A percentile compares a stretch with the other conserved stretches of the same genome.
phyloP scores from a whole-genome alignment of 2,113 vertebrate species.

The Platycercus adscitus region DNA sequence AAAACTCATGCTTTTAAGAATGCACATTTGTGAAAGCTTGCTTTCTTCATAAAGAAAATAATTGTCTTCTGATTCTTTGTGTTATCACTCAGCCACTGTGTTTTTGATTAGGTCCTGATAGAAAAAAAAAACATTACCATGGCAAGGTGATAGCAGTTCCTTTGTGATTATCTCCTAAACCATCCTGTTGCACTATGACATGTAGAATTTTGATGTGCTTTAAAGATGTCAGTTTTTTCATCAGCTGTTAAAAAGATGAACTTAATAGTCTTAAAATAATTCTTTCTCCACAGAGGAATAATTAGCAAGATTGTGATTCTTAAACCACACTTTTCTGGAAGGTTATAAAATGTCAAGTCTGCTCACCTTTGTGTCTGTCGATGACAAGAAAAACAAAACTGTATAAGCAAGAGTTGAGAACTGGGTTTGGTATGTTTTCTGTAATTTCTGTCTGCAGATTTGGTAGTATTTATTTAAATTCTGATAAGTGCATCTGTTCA shows the following conservation, averaged over 20 bases:
- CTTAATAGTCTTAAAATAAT: background rate
- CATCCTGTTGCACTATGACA: background rate
- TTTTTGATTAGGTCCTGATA: background rate
- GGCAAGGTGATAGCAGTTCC: background rate
- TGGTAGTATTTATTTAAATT: background rate
- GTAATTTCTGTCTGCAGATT: background rate
- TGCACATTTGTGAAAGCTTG: background rate
- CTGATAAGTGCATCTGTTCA: background rate
- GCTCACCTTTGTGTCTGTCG: background rate
- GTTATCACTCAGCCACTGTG: background rate
- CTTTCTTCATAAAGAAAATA: background rate
- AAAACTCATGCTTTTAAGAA: background rate
- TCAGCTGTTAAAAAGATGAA: background rate
- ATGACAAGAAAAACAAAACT: background rate
- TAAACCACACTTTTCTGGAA: background rate
- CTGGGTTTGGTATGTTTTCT: background rate
- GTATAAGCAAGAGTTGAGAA: background rate
- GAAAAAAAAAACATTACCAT: background rate
- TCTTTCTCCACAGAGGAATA: background rate
- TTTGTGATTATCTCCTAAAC: background rate
- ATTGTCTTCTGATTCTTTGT: background rate
- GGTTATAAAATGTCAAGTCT: background rate
- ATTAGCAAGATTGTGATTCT: background rate
- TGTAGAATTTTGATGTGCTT: background rate
- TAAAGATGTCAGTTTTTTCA: background rate